Base-by-base conservation (phyloP, 2,888 invertebrate genomes). In the Pyrochroa serraticornis region DNA sequence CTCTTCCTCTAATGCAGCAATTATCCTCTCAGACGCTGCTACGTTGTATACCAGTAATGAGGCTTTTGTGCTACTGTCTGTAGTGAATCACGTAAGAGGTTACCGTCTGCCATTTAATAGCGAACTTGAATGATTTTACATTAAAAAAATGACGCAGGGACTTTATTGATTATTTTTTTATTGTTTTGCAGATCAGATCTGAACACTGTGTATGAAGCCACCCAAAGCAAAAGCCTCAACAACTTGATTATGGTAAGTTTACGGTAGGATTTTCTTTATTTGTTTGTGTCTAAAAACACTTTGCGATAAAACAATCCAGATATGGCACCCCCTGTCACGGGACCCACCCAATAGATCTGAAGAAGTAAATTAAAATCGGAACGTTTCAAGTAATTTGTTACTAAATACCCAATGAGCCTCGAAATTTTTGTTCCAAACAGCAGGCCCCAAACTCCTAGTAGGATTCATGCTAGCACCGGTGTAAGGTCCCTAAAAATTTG, bases 381-480 rank as follows among this genome's bases (percentile, higher is more conserved):
- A 49, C 8, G 1, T 2, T 42, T 42, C 5, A 33, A 49, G 39
- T 2, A 6, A 8, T 33, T 31, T 7, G 33, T 30, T 52, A 42
- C 39, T 32, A 67, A 80, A 79, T 70, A 86, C 79, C 90, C 91
- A 92, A 55, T 91, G 90, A n/a, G 79, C 68, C 0, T 73, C 62
- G 84, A 88, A 91, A 34, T 82, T 78, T 3, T 82, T 82, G 9
- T 87, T 87, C 84, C 87, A 87, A 3, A 91, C 65, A 0, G 91
- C 90, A 0, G 92, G 91, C 0, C 83, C 92, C 14, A 92, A 82
- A 6, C 83, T 84, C 62, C 89, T 79, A 0, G 85, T 88, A 0
- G 89, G 87, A 72, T 89, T 89, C 86, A 89, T 86, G 55, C 87
- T 86, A 45, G 86, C 84, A 1, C 88, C 87, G 2, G 87, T 86